Evolutionary conservation across 2,888 invertebrate species (phyloP), one percentile per base, ranked within the genome.

Genomic region (Megalurothrips usitatus): DNA sequence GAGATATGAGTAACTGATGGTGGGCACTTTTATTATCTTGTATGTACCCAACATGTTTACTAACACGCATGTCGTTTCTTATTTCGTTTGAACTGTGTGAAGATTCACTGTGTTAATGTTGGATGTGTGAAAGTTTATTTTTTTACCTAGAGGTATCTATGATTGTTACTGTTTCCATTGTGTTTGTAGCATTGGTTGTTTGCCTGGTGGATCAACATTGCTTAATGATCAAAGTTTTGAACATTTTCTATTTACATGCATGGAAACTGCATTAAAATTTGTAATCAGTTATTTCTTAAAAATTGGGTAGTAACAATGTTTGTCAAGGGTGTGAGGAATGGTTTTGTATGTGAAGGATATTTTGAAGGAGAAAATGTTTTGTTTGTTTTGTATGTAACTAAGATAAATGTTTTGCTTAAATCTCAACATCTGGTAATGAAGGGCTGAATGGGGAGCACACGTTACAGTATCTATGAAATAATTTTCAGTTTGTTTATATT

Each of bases 41-140:
- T 43, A 43, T 43, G 34, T 43, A 43, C 34, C 34, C 34, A 43
- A 43, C 34, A 43, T 43, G 34, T 43, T 43, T 43, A 43, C 34
- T 43, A 43, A 43, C 34, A 43, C 6, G 34, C 34, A 43, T 43
- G 34, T 43, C 34, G 34, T 43, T 43, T 43, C 34, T 43, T 43
- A 43, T 43, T 43, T 58, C 1, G 17, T 12, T 52, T 52, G 52
- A 52, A 52, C 52, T 52, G 19, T 17, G 11, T 58, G 34, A 43
- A 14, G 58, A 58, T 58, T 17, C 58, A 14, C 6, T 17, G 58
- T 58, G n/a, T 19, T 58, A 19, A 58, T 58, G 68, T 75, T 75
- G 26, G 68, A 75, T 8, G 68, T 75, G 68, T 75, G 26, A 75
- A 75, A 75, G 68, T 75, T 75, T 75, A 75, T 75, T 75, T 75